Evolutionary conservation across 2,888 invertebrate species (phyloP), one percentile per base, ranked within the genome.

Genomic region (Tachina lurida): DNA sequence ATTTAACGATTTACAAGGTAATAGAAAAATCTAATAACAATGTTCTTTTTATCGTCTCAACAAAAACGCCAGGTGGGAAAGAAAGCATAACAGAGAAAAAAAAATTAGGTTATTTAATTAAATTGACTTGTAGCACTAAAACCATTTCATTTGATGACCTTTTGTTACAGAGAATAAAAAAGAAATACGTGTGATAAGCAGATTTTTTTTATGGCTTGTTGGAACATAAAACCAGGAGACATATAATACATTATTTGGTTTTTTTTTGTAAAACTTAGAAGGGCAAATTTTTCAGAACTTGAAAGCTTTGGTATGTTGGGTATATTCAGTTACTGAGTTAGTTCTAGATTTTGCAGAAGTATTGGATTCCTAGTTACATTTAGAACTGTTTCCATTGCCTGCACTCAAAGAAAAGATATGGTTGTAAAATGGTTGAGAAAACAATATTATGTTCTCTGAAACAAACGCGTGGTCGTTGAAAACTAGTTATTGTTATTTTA

Each of bases 11-110:
- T 75, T 31, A 10, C 65, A 63, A 65, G n/a, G 43, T 54, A 65
- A 65, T 54, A 75, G 13, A 65, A 62, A 74, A 74, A 49, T 62
- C 49, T 58, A 47, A 74, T 52, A 74, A 63, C 63, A 52, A 49
- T 74, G 74, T 63, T 74, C 13, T 10, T n/a, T 47, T 68, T 58
- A 45, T 60, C 22, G 31, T 73, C 22, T 45, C 17, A 43, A 17
- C 17, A 15, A 9, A 15, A 9, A 31, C 12, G n/a, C 10, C 10
- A 15, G 10, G 5, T 43, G 70, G 56, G 31, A 31, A 31, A n/a
- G 10, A 13, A 22, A 1, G 9, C 10, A 9, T 41, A 10, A 13
- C 13, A 4, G 10, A 12, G 2, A 15, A 43, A 71, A 22, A 31
- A 31, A 31, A 31, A 31, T n/a, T 31, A 31, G 0, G 45, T 8